phyloP scores from a whole-genome alignment of 53 echinoderm and acorn worm genomes.

The Astropecten irregularis region DNA sequence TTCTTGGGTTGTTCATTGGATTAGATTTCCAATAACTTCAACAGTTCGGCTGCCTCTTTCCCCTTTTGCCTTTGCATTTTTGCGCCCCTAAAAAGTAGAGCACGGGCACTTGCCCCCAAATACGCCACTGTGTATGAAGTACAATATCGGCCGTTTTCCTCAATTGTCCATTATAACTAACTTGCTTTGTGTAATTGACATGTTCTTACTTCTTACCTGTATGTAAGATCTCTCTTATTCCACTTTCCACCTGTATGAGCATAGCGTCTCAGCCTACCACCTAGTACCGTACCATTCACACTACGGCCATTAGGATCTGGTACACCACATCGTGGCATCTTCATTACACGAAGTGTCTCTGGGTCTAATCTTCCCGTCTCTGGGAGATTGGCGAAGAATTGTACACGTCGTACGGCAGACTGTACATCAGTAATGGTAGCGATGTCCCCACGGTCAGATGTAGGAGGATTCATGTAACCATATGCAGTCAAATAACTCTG shows the following conservation, averaged over 20 bases:
- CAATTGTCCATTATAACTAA: no score
- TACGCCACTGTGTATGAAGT: no score
- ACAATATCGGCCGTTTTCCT: no score
- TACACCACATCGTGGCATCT: conserved; percentile 82
- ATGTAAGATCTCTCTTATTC: conserved; percentile 67
- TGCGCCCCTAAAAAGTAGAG: no score
- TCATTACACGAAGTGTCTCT: conserved; percentile 66
- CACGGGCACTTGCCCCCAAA: no score
- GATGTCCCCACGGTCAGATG: conserved; percentile 24
- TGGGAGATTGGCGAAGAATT: conserved; percentile 68
- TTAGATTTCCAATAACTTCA: no score
- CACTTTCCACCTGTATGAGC: conserved; percentile 83
- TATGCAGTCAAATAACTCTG: conserved; percentile 69
- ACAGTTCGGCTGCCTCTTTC: no score
- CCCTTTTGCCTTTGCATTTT: no score
- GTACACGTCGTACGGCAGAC: conserved; percentile 66
- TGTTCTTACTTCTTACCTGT: conserved; percentile 81
- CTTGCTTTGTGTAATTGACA: no score
- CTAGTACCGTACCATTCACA: conserved; percentile 61
- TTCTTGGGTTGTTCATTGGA: no score
- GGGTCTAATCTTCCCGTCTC: conserved; percentile 74
- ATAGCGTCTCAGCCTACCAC: conserved; percentile 74
- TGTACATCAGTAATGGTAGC: conserved; percentile 62
- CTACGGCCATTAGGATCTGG: conserved; percentile 76
- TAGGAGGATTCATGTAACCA: conserved; percentile 53